A percentile compares a stretch with the other conserved stretches of the same genome.
Evolutionary conservation across 1,140 invertebrate species (phyloP).

Genomic region (Drosophila nannoptera): DNA sequence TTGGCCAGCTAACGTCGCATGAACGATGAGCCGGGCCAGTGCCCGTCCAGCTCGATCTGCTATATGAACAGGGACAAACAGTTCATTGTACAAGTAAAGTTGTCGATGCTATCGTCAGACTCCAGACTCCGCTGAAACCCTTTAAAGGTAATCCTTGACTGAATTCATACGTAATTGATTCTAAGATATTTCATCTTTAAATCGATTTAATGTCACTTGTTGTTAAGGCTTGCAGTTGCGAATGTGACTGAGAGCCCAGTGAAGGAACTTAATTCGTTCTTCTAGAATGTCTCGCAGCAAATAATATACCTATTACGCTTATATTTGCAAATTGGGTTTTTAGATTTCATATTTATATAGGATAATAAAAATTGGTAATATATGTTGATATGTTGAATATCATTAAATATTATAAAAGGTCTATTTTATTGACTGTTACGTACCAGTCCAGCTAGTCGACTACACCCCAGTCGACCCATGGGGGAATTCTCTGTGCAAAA

Average conservation of each 20-base stretch:
- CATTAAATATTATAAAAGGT: too few relatives aligned
- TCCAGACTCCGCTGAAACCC: background rate
- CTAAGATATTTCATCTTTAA: background rate
- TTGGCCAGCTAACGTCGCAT: conserved; percentile 67
- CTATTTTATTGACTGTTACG: background rate
- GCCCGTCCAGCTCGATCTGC: conserved; percentile 5
- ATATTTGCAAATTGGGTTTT: too few relatives aligned
- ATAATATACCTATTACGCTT: too few relatives aligned
- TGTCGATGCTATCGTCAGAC: background rate
- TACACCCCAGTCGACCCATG: background rate
- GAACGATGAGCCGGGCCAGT: conserved; percentile 39
- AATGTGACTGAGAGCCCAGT: too few relatives aligned
- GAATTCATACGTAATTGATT: background rate
- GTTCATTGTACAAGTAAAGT: conserved; percentile 4
- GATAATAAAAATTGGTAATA: too few relatives aligned
- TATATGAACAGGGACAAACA: conserved; percentile 3
- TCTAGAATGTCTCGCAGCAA: too few relatives aligned
- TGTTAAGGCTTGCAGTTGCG: background rate
- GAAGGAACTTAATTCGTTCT: too few relatives aligned
- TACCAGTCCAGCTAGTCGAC: background rate
- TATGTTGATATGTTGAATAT: too few relatives aligned
- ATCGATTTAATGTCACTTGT: background rate
- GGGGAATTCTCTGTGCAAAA: conserved; percentile 16
- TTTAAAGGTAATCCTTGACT: background rate
- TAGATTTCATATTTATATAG: too few relatives aligned